Base-by-base conservation (phyloP, 2,113 vertebrate species). In the Halcyon malimbica region DNA sequence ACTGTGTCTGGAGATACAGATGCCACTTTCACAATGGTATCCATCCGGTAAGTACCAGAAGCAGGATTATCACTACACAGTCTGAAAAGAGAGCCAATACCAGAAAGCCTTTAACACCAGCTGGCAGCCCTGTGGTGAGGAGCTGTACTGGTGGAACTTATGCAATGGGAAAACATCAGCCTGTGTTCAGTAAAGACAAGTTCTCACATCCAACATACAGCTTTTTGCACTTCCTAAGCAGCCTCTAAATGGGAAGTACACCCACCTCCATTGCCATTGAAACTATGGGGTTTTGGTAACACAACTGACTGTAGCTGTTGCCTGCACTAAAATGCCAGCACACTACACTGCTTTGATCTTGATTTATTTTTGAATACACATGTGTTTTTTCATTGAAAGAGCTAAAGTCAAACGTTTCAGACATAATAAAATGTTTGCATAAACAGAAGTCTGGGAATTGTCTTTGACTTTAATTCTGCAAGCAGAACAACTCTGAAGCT, bases 221-320 rank as follows among this genome's bases (percentile, higher is more conserved):
- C 17, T 54, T 17, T 65, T 37, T 54, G 18, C 6, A n/a, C n/a
- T 77, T 4, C 46, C 19, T 23, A 90, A 74, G 68, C 63, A 74
- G 1, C 13, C 20, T 67, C 42, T 26, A 76, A 78, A 62, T 5
- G 4, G 16, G 46, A 83, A 87, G 29, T 19, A 54, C 6, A 56
- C 2, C 4, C 10, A 75, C 5, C 46, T 70, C 46, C 16, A 8
- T 13, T 51, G 31, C 11, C 63, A 70, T 35, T 54, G 28, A 67
- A 86, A 53, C 29, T 6, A 65, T 0, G 0, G 6, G 0, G 5
- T 29, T 11, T 69, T 46, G 4, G 5, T 53, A 65, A 80, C 29
- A 71, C 31, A 85, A n/a, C 15, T 60, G 65, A 83, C 1, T 67
- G 59, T 18, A 94, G 21, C 0, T 83, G 42, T 25, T 77, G 28